These are phyloP conservation scores for Prunella fulvescens DNA, from an alignment of 2,113 vertebrate species.

Conservation along the genomic window DNA sequence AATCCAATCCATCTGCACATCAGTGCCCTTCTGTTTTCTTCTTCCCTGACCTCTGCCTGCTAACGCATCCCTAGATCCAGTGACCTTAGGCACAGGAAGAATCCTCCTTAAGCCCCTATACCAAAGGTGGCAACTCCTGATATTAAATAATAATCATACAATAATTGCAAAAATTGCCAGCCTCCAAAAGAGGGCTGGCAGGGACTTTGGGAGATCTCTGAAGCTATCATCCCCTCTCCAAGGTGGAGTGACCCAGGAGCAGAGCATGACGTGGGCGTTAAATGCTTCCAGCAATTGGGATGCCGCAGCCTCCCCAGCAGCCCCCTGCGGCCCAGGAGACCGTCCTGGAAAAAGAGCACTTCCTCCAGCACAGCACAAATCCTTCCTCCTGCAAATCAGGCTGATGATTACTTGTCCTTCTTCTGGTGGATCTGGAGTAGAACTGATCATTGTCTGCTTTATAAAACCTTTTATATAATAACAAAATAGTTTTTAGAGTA, in stretches of 20 bases:
- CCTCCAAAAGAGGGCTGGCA: not conserved
- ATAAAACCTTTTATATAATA: conserved; percentile 42
- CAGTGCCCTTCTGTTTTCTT: not conserved
- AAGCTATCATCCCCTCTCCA: not conserved
- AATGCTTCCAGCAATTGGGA: not conserved
- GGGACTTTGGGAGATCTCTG: not conserved
- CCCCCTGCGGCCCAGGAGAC: conserved; percentile 37
- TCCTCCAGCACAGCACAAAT: not conserved
- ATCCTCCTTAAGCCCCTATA: not conserved
- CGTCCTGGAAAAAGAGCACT: not conserved
- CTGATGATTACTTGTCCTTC: not conserved
- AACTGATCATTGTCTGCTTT: not conserved
- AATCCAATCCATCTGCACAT: not conserved
- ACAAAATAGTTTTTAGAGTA: conserved; percentile 36
- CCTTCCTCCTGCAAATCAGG: not conserved
- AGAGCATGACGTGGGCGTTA: not conserved
- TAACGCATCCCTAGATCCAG: not conserved
- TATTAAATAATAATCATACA: not conserved
- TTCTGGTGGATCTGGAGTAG: not conserved
- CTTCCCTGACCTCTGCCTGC: not conserved
- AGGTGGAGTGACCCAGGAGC: not conserved
- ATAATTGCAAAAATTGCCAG: not conserved
- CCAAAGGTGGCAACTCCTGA: not conserved
- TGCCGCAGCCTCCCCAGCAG: conserved; percentile 15
- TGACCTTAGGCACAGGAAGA: not conserved